phyloP scores from a whole-genome alignment of 2,113 vertebrate species.

The Myiagra hebetior region DNA sequence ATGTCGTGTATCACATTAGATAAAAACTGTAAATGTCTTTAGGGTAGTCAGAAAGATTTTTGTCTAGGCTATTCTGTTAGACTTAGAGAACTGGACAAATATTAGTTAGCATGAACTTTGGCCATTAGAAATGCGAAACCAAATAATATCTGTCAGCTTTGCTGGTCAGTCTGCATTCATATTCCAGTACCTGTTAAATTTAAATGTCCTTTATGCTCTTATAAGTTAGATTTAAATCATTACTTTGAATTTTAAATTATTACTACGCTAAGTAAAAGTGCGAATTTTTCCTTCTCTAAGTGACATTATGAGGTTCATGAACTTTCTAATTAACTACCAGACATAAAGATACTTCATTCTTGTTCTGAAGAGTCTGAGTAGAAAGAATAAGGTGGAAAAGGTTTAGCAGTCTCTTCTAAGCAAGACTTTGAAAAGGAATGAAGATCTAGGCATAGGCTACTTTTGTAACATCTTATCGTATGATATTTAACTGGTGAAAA shows the following conservation, averaged over 20 bases:
- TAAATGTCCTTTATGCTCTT: conserved; percentile 22
- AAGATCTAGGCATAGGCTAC: neutral
- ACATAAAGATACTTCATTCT: conserved; percentile 23
- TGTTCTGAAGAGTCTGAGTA: conserved; percentile 30
- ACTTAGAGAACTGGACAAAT: neutral
- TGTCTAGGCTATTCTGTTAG: neutral
- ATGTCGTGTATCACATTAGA: neutral
- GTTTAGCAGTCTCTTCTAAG: neutral
- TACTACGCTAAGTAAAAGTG: conserved; percentile 27
- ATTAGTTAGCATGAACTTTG: neutral
- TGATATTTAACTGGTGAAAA: neutral
- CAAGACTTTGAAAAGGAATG: neutral
- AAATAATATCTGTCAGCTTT: neutral
- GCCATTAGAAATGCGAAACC: neutral
- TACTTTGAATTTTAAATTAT: conserved; percentile 34
- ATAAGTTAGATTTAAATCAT: conserved; percentile 38
- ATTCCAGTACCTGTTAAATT: neutral
- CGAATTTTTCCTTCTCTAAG: conserved; percentile 53
- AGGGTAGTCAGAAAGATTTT: neutral
- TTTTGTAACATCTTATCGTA: neutral
- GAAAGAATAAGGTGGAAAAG: conserved; percentile 20
- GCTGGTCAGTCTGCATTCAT: neutral
- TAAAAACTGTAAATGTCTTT: neutral
- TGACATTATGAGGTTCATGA: conserved; percentile 43
- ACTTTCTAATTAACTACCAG: conserved; percentile 55